Conservation (phyloP, 2,797 vertebrate genomes). For the Onychomys arenicola region DNA sequence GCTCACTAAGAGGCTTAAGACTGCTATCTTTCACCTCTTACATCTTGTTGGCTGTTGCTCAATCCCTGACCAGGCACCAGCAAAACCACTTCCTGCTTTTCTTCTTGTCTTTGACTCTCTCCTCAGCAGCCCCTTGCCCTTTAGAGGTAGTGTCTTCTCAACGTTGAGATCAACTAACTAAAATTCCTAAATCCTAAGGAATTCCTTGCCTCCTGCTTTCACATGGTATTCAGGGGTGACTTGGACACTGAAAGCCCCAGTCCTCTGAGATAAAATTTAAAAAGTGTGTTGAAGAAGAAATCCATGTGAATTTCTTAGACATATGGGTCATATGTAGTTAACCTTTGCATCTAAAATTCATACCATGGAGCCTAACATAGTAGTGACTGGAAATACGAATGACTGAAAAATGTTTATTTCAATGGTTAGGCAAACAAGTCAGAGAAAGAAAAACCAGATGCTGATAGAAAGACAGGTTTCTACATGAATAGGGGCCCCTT, state of each 20-base stretch:
- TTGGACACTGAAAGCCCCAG: background rate
- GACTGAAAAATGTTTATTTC: background rate
- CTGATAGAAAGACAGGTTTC: background rate
- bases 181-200: conserved; percentile 5
- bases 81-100: conserved; percentile 26
- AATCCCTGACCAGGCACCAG: background rate
- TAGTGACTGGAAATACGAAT: conserved; percentile 10
- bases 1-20: background rate
- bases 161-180: background rate
- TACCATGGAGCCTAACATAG: background rate
- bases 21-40: background rate
- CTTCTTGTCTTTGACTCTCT: conserved; percentile 30
- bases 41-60: background rate
- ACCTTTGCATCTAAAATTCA: conserved; percentile 6
- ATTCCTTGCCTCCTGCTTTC: background rate
- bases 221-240: background rate
- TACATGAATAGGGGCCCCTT: background rate
- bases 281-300: background rate
- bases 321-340: background rate
- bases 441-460: background rate
- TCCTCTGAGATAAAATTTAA: background rate
- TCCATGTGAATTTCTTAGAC: background rate
- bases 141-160: background rate
- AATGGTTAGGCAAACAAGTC: background rate
- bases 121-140: background rate